Evolutionary conservation across 2,888 invertebrate species (phyloP).

Genomic region (Epicampocera succincta): DNA sequence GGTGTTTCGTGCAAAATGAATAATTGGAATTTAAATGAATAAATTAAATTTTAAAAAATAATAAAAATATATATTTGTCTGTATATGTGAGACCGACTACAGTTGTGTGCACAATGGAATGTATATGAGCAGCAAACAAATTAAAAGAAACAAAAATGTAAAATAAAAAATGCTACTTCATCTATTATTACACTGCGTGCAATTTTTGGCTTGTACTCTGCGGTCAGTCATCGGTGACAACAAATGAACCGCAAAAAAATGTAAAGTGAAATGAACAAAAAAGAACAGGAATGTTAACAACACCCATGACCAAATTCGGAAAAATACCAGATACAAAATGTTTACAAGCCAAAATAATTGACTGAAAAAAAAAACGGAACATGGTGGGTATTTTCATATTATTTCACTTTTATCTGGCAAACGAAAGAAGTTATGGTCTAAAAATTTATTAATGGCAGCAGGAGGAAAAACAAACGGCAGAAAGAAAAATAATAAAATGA

Average conservation of each 20-base stretch:
- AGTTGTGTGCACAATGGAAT: background rate
- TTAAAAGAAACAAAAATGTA: background rate
- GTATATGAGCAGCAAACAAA: background rate
- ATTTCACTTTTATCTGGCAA: conserved; percentile 16
- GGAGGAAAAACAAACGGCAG: conserved; percentile 20
- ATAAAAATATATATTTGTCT: no score
- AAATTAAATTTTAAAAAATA: no score
- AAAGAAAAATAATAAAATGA: conserved; percentile 10
- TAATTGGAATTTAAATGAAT: no score
- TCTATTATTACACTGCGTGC: conserved; percentile 53
- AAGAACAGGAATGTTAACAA: conserved; percentile 26
- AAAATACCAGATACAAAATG: conserved; percentile 39
- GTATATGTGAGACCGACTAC: no score
- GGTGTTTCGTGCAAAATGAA: no score
- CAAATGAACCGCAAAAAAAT: conserved; percentile 72
- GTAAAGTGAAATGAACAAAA: background rate
- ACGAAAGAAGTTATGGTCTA: conserved; percentile 19
- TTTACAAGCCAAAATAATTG: conserved; percentile 30
- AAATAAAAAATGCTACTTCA: conserved; percentile 6
- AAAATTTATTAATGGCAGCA: conserved; percentile 28
- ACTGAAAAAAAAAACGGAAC: conserved; percentile 4
- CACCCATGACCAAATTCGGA: conserved; percentile 31
- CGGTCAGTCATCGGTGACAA: conserved; percentile 69
- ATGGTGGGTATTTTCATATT: background rate
- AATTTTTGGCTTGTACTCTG: conserved; percentile 58